phyloP scores from a whole-genome alignment of 2,113 vertebrate genomes.

The Semicossyphus pulcher region DNA sequence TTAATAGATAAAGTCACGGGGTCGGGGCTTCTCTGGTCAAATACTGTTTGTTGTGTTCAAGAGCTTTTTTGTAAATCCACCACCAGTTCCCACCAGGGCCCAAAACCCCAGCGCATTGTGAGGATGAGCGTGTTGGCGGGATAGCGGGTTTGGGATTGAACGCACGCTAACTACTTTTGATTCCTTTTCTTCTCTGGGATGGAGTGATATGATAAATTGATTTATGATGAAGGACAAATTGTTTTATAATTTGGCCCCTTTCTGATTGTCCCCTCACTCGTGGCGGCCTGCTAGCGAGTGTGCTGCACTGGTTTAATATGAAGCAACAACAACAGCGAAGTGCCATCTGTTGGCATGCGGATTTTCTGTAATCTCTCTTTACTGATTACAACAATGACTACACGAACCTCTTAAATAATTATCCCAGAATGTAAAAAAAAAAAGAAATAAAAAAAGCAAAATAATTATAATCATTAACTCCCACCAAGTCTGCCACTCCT shows the following conservation, averaged over 20 bases:
- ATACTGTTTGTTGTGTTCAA: conserved; percentile 35
- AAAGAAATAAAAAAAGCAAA: conserved; percentile 76
- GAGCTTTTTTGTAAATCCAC: conserved; percentile 18
- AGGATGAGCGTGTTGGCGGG: conserved; percentile 21
- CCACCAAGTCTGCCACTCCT: conserved; percentile 85
- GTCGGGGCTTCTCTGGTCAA: conserved; percentile 44
- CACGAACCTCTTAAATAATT: conserved; percentile 89
- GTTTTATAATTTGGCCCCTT: conserved; percentile 77
- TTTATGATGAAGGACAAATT: conserved; percentile 70
- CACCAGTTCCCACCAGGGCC: conserved; percentile 6
- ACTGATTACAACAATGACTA: conserved; percentile 87
- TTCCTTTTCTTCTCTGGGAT: conserved; percentile 41
- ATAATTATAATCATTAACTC: conserved; percentile 89
- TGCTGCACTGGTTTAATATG: conserved; percentile 73
- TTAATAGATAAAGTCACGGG: conserved; percentile 64
- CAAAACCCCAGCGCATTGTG: background rate
- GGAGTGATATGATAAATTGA: conserved; percentile 61
- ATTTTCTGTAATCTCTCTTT: conserved; percentile 88
- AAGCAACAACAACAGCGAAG: conserved; percentile 81
- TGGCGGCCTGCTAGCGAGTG: conserved; percentile 55
- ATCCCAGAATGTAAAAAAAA: conserved; percentile 83
- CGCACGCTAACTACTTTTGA: conserved; percentile 43
- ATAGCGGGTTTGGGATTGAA: conserved; percentile 31
- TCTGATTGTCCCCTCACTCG: conserved; percentile 69
- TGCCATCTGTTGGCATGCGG: conserved; percentile 85